A percentile compares a stretch with the other conserved stretches of the same genome.
Evolutionary conservation across 2,113 vertebrate genomes (phyloP).

Genomic region (Xiphorhynchus elegans): DNA sequence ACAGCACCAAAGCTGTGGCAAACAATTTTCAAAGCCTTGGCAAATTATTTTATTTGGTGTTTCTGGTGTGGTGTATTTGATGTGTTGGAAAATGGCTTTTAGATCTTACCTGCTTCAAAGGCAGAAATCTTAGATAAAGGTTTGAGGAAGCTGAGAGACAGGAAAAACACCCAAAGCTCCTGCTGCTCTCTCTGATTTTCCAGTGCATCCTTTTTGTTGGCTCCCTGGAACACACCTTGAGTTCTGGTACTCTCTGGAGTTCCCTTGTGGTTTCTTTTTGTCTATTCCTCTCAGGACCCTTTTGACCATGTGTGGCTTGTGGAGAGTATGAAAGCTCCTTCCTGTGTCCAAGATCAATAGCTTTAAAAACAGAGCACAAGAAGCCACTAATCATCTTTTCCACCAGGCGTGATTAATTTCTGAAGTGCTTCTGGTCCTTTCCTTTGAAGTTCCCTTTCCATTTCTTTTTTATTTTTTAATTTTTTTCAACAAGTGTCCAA

Average conservation of each 20-base stretch:
- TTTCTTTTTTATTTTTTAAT: background rate
- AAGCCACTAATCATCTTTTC: conserved; percentile 67
- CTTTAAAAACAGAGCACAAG: conserved; percentile 52
- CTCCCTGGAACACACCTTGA: conserved; percentile 31
- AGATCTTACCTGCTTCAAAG: background rate
- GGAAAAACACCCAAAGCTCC: background rate
- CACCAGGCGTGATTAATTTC: conserved; percentile 49
- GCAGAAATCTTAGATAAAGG: background rate
- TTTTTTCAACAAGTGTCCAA: conserved; percentile 28
- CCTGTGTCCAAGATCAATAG: conserved; percentile 71
- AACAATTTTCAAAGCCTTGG: background rate
- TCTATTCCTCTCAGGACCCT: conserved; percentile 44
- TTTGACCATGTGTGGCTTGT: conserved; percentile 62
- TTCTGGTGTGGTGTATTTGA: background rate
- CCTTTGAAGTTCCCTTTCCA: conserved; percentile 54
- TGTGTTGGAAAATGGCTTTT: background rate
- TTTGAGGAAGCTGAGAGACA: background rate
- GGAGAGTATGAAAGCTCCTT: conserved; percentile 55
- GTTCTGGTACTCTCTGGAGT: background rate
- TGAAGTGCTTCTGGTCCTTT: conserved; percentile 29
- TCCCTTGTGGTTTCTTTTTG: conserved; percentile 22
- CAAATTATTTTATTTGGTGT: background rate
- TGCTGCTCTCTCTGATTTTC: background rate
- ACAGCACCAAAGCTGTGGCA: background rate
- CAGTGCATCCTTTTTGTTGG: background rate